A percentile compares a stretch with the other conserved stretches of the same genome.
Conservation (phyloP, 2,888 invertebrate species). For the Lasioglossum calceatum region DNA sequence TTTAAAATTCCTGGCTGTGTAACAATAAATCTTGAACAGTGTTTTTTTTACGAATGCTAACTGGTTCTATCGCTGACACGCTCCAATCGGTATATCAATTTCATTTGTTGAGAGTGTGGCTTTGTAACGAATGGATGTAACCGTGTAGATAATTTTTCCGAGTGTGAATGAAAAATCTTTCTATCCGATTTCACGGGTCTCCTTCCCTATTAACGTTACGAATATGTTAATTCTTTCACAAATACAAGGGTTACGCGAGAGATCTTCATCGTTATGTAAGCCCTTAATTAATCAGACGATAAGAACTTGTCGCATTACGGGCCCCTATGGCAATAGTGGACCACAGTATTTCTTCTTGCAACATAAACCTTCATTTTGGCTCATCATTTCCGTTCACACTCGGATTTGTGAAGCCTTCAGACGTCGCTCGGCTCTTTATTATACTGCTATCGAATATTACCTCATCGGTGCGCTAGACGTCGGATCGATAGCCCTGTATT, state of each 20-base stretch:
- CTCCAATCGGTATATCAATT: background rate
- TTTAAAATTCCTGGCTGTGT: background rate
- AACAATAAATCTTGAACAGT: background rate
- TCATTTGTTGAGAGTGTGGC: background rate
- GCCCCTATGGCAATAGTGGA: background rate
- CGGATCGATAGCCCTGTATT: slow-evolving; percentile 48
- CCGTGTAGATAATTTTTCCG: background rate
- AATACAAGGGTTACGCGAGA: background rate
- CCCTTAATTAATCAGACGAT: background rate
- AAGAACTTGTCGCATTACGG: background rate
- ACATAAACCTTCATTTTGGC: slow-evolving; percentile 36
- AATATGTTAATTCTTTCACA: background rate
- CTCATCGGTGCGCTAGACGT: background rate
- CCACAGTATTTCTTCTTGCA: background rate
- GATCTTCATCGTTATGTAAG: background rate
- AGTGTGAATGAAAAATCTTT: background rate
- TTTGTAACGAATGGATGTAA: background rate
- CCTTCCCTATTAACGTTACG: background rate
- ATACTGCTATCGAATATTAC: slow-evolving; percentile 8
- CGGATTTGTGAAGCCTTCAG: background rate
- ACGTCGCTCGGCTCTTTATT: slow-evolving; percentile 8
- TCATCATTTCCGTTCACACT: slow-evolving; percentile 21
- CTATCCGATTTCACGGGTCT: background rate
- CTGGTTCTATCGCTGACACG: background rate
- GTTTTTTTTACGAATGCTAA: background rate